Evolutionary conservation across 2,888 invertebrate species (phyloP).

Genomic region (Parascotia fuliginaria): DNA sequence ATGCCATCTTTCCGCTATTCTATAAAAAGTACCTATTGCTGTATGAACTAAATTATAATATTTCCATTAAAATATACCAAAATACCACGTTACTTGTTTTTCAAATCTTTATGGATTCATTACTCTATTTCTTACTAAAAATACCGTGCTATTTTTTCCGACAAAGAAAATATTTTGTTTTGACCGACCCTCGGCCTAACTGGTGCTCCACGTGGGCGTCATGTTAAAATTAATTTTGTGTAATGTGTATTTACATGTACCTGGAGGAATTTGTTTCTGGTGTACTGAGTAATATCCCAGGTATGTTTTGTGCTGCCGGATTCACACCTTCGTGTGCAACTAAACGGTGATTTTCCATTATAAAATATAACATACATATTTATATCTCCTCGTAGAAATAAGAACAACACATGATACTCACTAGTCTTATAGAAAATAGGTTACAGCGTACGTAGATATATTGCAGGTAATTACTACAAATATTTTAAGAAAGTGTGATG

Average conservation of each 20-base stretch:
- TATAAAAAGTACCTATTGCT: too few species aligned
- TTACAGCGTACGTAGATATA: too few species aligned
- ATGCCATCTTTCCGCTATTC: too few species aligned
- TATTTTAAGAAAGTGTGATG: too few species aligned
- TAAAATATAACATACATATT: not conserved
- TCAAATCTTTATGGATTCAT: slow-evolving; percentile 34
- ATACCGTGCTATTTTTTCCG: slow-evolving; percentile 32
- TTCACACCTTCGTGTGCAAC: slow-evolving; percentile 50
- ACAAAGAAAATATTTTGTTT: slow-evolving; percentile 66
- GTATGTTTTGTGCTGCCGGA: slow-evolving; percentile 55
- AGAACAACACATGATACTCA: not conserved
- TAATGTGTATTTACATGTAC: slow-evolving; percentile 65
- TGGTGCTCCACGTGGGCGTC: slow-evolving; percentile 57
- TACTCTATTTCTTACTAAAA: slow-evolving; percentile 41
- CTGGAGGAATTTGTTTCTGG: slow-evolving; percentile 73
- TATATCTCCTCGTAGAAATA: too few species aligned
- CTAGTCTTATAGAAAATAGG: too few species aligned
- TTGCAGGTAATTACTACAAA: too few species aligned
- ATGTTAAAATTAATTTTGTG: slow-evolving; percentile 60
- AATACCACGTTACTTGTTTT: slow-evolving; percentile 2
- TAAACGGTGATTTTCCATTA: slow-evolving; percentile 36
- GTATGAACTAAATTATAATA: too few species aligned
- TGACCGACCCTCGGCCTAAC: slow-evolving; percentile 43
- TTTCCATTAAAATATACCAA: not conserved
- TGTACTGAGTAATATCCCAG: slow-evolving; percentile 70